Evolutionary conservation across 2,888 invertebrate genomes (phyloP).

Genomic region (Parochlus steinenii): DNA sequence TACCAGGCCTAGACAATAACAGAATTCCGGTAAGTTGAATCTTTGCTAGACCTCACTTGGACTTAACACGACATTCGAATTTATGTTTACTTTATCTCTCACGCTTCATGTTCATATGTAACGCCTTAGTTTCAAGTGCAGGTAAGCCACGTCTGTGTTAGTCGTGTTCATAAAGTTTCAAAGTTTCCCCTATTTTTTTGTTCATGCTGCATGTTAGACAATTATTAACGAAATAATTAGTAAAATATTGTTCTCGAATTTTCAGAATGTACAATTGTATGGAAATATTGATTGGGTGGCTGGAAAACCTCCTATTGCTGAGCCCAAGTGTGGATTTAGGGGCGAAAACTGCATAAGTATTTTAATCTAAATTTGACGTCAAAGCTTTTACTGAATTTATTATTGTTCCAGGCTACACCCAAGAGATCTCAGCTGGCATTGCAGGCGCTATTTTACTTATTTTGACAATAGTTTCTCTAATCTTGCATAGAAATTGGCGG

Average conservation of each 20-base stretch:
- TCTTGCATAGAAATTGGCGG: conserved; percentile 77
- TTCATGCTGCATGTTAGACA: neutral
- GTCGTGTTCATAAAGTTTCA: too few relatives aligned
- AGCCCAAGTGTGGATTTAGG: conserved; percentile 77
- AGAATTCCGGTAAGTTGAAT: conserved; percentile 53
- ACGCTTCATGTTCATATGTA: too few relatives aligned
- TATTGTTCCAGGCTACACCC: conserved; percentile 49
- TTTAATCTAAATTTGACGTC: neutral
- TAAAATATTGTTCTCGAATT: conserved; percentile 28
- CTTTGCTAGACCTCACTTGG: neutral
- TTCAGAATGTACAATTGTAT: conserved; percentile 58
- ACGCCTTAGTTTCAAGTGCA: too few relatives aligned
- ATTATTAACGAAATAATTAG: conserved; percentile 6
- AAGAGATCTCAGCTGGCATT: conserved; percentile 66
- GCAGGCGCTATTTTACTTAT: conserved; percentile 59
- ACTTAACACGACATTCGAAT: neutral
- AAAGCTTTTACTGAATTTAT: conserved; percentile 8
- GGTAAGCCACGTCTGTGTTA: too few relatives aligned
- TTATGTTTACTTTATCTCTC: too few relatives aligned
- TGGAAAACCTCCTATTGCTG: conserved; percentile 60
- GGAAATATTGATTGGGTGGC: conserved; percentile 62
- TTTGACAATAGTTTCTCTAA: conserved; percentile 51
- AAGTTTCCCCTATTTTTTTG: conserved; percentile 1
- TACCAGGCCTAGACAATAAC: conserved; percentile 34
- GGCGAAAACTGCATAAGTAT: conserved; percentile 83